Conservation (phyloP, 1,140 invertebrate species). For the Ladona fulva region DNA sequence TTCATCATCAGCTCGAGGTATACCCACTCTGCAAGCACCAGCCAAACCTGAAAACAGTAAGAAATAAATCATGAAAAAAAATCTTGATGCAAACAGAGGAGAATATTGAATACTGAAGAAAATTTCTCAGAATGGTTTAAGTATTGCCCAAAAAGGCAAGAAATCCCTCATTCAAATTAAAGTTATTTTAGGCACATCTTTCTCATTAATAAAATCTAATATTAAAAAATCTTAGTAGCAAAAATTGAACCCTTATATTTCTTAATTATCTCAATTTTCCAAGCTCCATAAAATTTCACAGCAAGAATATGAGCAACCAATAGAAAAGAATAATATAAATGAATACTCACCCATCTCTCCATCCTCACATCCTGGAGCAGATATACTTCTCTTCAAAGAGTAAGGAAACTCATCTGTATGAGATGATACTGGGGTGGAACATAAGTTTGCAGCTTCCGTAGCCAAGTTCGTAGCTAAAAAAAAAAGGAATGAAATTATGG, state of each 20-base stretch:
- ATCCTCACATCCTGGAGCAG: constrained; percentile 24
- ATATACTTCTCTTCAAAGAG: constrained; percentile 26
- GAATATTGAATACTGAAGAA: too few relatives aligned
- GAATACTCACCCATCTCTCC: constrained; percentile 16
- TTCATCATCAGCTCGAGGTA: constrained; percentile 57
- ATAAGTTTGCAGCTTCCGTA: background rate
- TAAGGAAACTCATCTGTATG: background rate
- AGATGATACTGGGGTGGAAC: background rate
- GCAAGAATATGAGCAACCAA: background rate
- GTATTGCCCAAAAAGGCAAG: too few relatives aligned
- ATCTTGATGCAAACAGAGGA: too few relatives aligned
- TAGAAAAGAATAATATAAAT: background rate
- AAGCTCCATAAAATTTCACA: background rate
- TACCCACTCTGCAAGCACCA: constrained; percentile 40
- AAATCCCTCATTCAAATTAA: too few relatives aligned
- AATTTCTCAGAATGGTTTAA: too few relatives aligned
- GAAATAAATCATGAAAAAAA: too few relatives aligned
- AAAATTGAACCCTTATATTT: too few relatives aligned
- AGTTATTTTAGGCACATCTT: too few relatives aligned
- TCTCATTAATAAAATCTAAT: too few relatives aligned
- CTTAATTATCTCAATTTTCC: too few relatives aligned
- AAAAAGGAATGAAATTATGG: background rate
- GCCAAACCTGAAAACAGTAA: constrained; percentile 22
- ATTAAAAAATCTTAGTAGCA: too few relatives aligned
- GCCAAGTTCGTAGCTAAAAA: background rate